Evolutionary conservation across 2,888 invertebrate genomes (phyloP).

Genomic region (Balanococcus diminutus): DNA sequence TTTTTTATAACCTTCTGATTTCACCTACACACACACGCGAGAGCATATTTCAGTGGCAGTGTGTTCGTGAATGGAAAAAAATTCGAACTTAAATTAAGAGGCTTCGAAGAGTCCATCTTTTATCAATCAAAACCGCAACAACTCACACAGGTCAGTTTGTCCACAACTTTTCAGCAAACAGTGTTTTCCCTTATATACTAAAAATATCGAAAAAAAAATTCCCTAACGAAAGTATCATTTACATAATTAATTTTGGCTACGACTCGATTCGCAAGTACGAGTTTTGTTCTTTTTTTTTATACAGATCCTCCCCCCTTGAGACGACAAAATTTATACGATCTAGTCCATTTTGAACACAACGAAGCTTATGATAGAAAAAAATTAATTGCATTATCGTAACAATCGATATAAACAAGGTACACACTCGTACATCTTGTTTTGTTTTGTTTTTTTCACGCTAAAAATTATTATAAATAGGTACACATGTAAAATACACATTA

Average conservation of each 20-base stretch:
- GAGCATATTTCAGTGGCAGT: background rate
- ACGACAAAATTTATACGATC: background rate
- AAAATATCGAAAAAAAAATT: background rate
- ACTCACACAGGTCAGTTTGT: background rate
- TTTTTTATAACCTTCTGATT: background rate
- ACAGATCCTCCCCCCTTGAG: too few species aligned
- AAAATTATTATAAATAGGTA: background rate
- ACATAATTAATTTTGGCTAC: background rate
- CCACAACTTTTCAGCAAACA: background rate
- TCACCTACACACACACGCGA: background rate
- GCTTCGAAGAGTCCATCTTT: background rate
- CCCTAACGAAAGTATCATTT: background rate
- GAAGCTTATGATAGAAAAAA: background rate
- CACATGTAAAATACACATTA: background rate
- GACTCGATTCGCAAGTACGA: too few species aligned
- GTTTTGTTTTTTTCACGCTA: background rate
- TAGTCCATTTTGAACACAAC: background rate
- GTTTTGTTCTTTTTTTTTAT: too few species aligned
- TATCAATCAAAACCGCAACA: background rate
- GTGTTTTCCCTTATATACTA: background rate
- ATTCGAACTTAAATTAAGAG: background rate
- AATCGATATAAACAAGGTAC: background rate
- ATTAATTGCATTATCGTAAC: constrained; percentile 3
- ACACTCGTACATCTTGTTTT: background rate
- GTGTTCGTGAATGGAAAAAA: background rate